Base-by-base conservation (phyloP, 2,888 invertebrate species). In the Gisinianus flammeolus region DNA sequence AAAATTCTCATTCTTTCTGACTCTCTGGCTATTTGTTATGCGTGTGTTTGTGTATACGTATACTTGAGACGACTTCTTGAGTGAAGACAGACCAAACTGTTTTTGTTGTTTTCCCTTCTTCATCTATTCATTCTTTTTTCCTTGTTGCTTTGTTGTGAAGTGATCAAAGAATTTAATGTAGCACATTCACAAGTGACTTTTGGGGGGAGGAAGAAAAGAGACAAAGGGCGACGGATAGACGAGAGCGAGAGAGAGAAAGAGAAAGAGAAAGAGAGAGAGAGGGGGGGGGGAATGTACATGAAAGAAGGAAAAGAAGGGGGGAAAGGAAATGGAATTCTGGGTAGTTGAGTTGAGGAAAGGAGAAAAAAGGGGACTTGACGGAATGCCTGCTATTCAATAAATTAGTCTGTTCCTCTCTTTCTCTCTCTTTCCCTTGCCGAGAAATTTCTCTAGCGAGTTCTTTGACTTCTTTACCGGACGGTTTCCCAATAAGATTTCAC, bases 341-440 rank as follows among this genome's bases (percentile, higher is more conserved):
- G n/a, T n/a, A n/a, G n/a, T n/a, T n/a, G 44, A 4, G 19, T 16
- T 44, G 8, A 6, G 19, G 22, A 24, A 26, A 26, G 70, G 44
- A 19, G 28, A 70, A 54, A 28, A 26, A n/a, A 62, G 64, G 16
- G 33, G 24, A 33, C 64, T 64, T 73, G 24, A 73, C 64, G 73
- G 73, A 73, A 73, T 73, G 73, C 62, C 19, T 73, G 73, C 62
- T 72, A 72, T 72, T 73, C 73, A 62, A 73, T 73, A 64, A 73
- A 73, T 73, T 73, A 73, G 62, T 62, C n/a, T 24, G 44, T 35
- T 10, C 30, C 3, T 64, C 26, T 64, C 64, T 6, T 16, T 44
- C 44, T 44, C 44, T 44, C 44, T 44, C 44, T 44, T 44, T 10
- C 44, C 44, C 16, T 6, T 54, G 19, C 62, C 4, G 28, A 62